phyloP scores from a whole-genome alignment of 1,140 invertebrate genomes.

The Lanistes nyassanus region DNA sequence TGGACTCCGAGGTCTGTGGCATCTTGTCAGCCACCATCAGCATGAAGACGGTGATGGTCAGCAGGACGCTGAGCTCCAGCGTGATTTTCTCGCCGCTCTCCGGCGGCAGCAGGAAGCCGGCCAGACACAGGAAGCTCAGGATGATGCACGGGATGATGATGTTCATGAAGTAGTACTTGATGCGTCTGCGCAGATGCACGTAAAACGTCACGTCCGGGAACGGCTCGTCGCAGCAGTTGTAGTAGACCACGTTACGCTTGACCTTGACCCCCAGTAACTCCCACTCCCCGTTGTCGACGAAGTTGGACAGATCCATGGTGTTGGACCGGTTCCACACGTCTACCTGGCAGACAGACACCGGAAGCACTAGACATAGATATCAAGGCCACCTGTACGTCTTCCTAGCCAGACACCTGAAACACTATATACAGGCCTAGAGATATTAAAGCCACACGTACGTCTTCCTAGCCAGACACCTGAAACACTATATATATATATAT shows the following conservation, averaged over 20 bases:
- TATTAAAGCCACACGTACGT: neutral
- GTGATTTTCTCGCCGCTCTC: slow-evolving; percentile 75
- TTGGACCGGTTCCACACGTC: slow-evolving; percentile 71
- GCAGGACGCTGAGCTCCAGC: slow-evolving; percentile 71
- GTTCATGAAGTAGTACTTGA: slow-evolving; percentile 71
- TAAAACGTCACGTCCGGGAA: slow-evolving; percentile 66
- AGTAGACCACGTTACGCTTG: slow-evolving; percentile 75
- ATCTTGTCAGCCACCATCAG: slow-evolving; percentile 73
- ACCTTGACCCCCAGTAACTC: slow-evolving; percentile 47
- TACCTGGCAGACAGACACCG: slow-evolving; percentile 74
- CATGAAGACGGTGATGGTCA: slow-evolving; percentile 74
- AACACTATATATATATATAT: too few relatives aligned
- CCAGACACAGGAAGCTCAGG: slow-evolving; percentile 69
- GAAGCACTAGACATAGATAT: too few relatives aligned
- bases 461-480: neutral
- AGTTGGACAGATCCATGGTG: slow-evolving; percentile 70
- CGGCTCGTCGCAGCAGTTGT: slow-evolving; percentile 74
- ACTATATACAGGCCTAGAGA: too few relatives aligned
- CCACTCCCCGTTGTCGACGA: slow-evolving; percentile 61
- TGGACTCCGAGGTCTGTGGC: slow-evolving; percentile 72
- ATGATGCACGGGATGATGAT: slow-evolving; percentile 73
- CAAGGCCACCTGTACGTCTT: too few relatives aligned
- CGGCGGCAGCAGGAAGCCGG: slow-evolving; percentile 72
- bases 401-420: too few relatives aligned
- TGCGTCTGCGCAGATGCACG: slow-evolving; percentile 65